Conservation (phyloP, 2,888 invertebrate species). For the Anagyrus pseudococci region DNA sequence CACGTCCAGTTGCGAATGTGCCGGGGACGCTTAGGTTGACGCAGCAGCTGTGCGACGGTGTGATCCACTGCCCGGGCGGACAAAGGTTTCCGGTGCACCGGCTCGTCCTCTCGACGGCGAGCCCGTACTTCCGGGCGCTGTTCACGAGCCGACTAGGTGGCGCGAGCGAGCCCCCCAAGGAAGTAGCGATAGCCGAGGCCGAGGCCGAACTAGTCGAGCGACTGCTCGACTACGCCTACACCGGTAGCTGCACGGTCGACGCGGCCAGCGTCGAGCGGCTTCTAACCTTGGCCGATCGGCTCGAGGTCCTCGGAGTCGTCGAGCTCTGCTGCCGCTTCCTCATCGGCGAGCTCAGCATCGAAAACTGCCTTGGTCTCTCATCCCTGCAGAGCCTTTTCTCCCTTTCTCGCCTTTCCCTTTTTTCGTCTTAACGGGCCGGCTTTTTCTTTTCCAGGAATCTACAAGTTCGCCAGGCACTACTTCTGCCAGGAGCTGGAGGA, state of each 20-base stretch:
- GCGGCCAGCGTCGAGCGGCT: conserved; percentile 74
- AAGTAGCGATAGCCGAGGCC: conserved; percentile 51
- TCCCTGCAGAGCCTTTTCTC: too few species aligned
- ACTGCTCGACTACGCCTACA: conserved; percentile 79
- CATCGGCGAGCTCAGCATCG: conserved; percentile 68
- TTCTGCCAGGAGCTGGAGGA: conserved; percentile 74
- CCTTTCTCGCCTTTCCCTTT: too few species aligned
- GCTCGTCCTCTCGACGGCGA: conserved; percentile 74
- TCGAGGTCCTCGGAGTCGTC: conserved; percentile 76
- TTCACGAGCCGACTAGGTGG: conserved; percentile 72
- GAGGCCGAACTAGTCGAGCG: conserved; percentile 69
- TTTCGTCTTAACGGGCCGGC: too few species aligned
- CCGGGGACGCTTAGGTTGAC: conserved; percentile 60
- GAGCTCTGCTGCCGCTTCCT: conserved; percentile 75
- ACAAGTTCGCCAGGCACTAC: conserved; percentile 74
- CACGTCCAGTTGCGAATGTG: background rate
- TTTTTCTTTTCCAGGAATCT: conserved; percentile 63
- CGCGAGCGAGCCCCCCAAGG: background rate
- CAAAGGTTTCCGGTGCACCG: conserved; percentile 72
- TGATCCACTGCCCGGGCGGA: conserved; percentile 70
- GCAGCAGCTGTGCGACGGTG: conserved; percentile 75
- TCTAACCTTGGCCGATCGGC: conserved; percentile 74
- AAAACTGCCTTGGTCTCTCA: too few species aligned
- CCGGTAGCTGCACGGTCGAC: conserved; percentile 71
- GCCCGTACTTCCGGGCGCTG: conserved; percentile 76